Evolutionary conservation across 2,888 invertebrate species (phyloP).

Genomic region (Caenorhabditis angaria): DNA sequence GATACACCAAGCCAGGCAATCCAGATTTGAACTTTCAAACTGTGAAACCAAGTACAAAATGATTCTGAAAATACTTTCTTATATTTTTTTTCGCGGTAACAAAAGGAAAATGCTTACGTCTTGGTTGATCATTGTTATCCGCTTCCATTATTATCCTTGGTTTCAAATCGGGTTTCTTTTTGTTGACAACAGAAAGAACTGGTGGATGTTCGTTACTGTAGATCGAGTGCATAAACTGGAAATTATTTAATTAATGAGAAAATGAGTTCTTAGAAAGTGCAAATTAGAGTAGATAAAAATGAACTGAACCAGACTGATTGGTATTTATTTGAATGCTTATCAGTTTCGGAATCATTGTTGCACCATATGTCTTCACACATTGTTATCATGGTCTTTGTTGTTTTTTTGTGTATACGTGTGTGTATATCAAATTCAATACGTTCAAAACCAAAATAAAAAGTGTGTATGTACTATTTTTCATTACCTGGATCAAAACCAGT

Average conservation of each 20-base stretch:
- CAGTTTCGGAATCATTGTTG: constrained; percentile 41
- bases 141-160: constrained; percentile 8
- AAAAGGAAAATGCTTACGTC: constrained; percentile 17
- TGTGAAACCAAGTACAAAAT: constrained; percentile 46
- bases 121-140: constrained; percentile 26
- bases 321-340: constrained; percentile 35
- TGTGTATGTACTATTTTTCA: neutral
- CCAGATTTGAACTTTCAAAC: constrained; percentile 49
- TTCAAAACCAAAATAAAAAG: neutral
- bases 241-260: constrained; percentile 5
- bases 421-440: neutral
- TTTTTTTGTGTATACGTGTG: constrained; percentile 8
- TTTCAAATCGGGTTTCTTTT: neutral
- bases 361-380: constrained; percentile 45
- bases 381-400: constrained; percentile 34
- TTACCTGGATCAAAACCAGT: neutral
- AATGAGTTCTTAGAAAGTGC: neutral
- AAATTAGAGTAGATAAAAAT: neutral
- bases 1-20: constrained; percentile 64
- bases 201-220: constrained; percentile 26
- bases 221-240: constrained; percentile 43
- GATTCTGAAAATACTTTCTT: constrained; percentile 14
- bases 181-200: neutral
- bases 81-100: neutral
- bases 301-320: constrained; percentile 13